phyloP scores from a whole-genome alignment of 1,140 invertebrate species.

The Odontomachus brunneus region DNA sequence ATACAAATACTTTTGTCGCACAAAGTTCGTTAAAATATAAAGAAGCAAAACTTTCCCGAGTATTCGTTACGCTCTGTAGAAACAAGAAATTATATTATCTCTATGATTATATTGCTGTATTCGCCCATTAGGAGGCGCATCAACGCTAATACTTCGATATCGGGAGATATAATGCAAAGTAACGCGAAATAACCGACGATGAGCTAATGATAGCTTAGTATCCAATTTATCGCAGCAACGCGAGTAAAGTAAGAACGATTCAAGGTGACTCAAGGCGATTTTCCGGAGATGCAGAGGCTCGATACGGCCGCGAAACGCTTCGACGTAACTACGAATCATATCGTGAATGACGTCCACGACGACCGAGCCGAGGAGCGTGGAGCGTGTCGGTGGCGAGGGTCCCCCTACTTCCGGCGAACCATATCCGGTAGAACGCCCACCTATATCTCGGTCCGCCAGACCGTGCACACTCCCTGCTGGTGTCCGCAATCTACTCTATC shows the following conservation, averaged over 20 bases:
- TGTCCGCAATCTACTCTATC: constrained; percentile 76
- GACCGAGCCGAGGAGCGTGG: constrained; percentile 77
- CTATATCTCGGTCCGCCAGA: constrained; percentile 80
- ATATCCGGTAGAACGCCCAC: constrained; percentile 85
- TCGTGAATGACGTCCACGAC: constrained; percentile 68
- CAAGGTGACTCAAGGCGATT: constrained; percentile 30
- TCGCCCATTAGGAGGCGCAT: background rate
- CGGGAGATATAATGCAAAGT: background rate
- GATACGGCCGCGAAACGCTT: constrained; percentile 53
- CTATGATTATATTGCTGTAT: too few relatives aligned
- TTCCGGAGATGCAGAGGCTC: constrained; percentile 32
- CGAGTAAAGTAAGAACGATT: background rate
- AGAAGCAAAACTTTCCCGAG: too few relatives aligned
- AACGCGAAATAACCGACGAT: background rate
- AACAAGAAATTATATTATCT: too few relatives aligned
- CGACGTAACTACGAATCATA: constrained; percentile 69
- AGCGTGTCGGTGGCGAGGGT: constrained; percentile 84
- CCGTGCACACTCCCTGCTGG: constrained; percentile 77
- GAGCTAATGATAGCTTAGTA: background rate
- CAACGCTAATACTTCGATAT: background rate
- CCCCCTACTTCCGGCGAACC: constrained; percentile 84
- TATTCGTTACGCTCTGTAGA: too few relatives aligned
- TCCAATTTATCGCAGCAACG: background rate
- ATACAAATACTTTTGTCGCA: too few relatives aligned
- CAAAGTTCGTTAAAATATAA: too few relatives aligned